Evolutionary conservation across 2,113 vertebrate species (phyloP).

Genomic region (Amblyopsis rosae): DNA sequence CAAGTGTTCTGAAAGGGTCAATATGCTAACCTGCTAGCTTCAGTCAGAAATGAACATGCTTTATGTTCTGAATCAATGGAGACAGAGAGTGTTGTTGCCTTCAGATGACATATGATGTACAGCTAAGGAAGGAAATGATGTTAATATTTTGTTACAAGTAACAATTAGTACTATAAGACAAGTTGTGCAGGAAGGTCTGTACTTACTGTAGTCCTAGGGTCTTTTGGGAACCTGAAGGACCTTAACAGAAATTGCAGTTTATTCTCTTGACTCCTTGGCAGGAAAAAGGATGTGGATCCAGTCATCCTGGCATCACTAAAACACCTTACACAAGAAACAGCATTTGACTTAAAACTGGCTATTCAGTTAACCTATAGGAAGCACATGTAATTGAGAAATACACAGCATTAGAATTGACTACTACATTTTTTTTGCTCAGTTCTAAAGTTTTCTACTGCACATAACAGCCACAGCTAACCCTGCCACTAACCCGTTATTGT

Average conservation of each 20-base stretch:
- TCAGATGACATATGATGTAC: constrained; percentile 67
- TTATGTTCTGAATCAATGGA: constrained; percentile 56
- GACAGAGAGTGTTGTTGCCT: constrained; percentile 25
- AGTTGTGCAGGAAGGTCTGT: background rate
- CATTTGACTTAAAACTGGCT: background rate
- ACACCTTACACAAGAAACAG: constrained; percentile 56
- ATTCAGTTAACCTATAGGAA: too few relatives aligned
- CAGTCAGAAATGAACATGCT: constrained; percentile 65
- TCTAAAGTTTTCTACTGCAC: too few relatives aligned
- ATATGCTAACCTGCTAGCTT: constrained; percentile 49
- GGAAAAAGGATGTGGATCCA: constrained; percentile 64
- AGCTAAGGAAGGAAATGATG: constrained; percentile 37
- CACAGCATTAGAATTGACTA: too few relatives aligned
- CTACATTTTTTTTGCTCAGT: too few relatives aligned
- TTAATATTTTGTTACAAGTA: background rate
- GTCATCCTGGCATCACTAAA: constrained; percentile 63
- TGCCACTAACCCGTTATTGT: constrained; percentile 60
- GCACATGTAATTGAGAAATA: too few relatives aligned
- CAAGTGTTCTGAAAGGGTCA: background rate
- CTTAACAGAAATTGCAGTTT: constrained; percentile 70
- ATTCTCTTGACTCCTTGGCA: constrained; percentile 53
- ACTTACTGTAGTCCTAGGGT: constrained; percentile 58
- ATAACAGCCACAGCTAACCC: background rate
- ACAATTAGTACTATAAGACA: background rate
- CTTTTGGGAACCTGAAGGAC: constrained; percentile 62